Percentiles rank a stretch among this genome's conserved stretches.
Evolutionary conservation across 2,888 invertebrate genomes (phyloP).

Genomic region (Microlaimidae sp.): DNA sequence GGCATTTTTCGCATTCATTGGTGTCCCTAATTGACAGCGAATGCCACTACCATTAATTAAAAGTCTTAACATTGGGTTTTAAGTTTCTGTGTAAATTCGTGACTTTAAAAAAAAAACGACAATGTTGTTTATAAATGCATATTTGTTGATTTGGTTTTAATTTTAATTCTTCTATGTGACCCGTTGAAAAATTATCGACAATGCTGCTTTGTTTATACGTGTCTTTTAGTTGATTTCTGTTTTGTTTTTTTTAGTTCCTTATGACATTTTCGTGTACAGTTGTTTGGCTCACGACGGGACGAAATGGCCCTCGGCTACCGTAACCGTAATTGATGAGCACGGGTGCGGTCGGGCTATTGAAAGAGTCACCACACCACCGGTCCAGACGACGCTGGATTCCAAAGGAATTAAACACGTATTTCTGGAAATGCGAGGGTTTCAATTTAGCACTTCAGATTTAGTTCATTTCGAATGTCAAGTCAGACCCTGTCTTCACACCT

Average conservation of each 20-base stretch:
- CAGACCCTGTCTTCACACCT: too few species aligned
- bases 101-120: too few species aligned
- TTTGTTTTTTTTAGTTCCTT: slow-evolving; percentile 11
- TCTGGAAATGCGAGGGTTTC: slow-evolving; percentile 1
- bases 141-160: too few species aligned
- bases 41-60: too few species aligned
- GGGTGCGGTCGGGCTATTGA: slow-evolving; percentile 9
- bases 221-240: background rate
- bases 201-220: too few species aligned
- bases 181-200: too few species aligned
- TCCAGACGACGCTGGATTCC: background rate
- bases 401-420: background rate
- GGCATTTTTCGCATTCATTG: too few species aligned
- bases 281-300: slow-evolving; percentile 11
- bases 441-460: slow-evolving; percentile 5
- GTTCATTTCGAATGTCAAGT: slow-evolving; percentile 6
- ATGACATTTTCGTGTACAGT: slow-evolving; percentile 10
- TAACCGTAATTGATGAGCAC: slow-evolving; percentile 5
- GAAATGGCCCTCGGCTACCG: background rate
- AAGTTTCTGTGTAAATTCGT: too few species aligned
- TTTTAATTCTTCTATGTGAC: too few species aligned
- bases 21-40: too few species aligned
- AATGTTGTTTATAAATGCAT: background rate
- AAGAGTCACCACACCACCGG: background rate
- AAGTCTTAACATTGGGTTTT: too few species aligned